Conservation (phyloP, 2,797 vertebrate genomes). For the Pseudocheirus occidentalis region DNA sequence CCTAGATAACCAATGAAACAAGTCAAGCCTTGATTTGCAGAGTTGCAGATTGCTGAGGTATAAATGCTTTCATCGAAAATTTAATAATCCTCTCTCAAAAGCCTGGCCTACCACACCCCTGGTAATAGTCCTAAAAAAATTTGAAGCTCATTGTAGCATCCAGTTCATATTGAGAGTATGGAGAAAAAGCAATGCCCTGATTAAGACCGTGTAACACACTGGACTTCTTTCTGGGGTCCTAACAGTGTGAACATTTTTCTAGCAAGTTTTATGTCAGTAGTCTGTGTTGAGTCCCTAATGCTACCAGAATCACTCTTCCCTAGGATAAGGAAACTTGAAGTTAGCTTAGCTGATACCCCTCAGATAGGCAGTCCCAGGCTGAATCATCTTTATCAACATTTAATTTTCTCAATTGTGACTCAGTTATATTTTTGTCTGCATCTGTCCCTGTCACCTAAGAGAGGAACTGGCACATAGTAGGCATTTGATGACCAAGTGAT, state of each 20-base stretch:
- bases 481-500: background rate
- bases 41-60: background rate
- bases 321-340: background rate
- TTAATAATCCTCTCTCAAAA: background rate
- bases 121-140: background rate
- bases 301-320: background rate
- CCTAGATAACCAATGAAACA: background rate
- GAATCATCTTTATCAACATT: background rate
- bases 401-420: background rate
- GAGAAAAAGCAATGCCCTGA: background rate
- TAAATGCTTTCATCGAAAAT: background rate
- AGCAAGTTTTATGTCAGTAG: background rate
- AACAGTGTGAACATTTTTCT: background rate
- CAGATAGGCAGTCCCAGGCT: background rate
- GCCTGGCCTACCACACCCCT: background rate
- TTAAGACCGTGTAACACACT: background rate
- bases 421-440: background rate
- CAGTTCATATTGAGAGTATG: background rate
- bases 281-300: background rate
- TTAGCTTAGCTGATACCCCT: background rate
- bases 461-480: background rate
- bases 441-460: background rate
- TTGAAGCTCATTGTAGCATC: background rate
- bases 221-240: background rate
- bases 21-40: background rate